These are phyloP conservation scores for Acromyrmex charruanus DNA, from an alignment of 1,140 invertebrate genomes.

Conservation along the genomic window DNA sequence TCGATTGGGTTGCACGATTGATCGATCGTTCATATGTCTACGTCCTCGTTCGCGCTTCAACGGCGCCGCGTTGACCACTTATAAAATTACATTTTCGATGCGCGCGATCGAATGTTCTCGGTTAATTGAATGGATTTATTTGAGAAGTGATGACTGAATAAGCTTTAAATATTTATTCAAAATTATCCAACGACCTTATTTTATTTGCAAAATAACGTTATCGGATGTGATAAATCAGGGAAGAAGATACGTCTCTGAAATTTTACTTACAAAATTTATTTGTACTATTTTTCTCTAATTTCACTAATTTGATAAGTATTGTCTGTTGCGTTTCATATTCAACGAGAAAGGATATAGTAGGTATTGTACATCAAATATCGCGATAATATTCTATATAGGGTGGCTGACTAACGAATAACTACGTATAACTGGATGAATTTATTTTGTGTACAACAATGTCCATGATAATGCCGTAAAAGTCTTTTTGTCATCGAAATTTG, in stretches of 20 bases:
- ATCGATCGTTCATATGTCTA: slow-evolving; percentile 57
- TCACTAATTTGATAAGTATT: not conserved
- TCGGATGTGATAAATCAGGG: not conserved
- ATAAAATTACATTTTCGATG: slow-evolving; percentile 62
- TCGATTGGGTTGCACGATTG: slow-evolving; percentile 52
- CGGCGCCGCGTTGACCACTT: slow-evolving; percentile 56
- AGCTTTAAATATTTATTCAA: slow-evolving; percentile 37
- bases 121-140: slow-evolving; percentile 58
- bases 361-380: no score
- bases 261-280: not conserved
- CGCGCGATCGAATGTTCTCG: slow-evolving; percentile 31
- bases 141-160: not conserved
- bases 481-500: slow-evolving; percentile 54
- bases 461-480: slow-evolving; percentile 57
- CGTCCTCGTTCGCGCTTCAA: slow-evolving; percentile 30
- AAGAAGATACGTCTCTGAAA: not conserved
- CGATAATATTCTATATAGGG: not conserved
- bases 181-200: not conserved
- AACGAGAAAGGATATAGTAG: not conserved
- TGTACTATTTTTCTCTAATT: not conserved
- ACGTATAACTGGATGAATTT: slow-evolving; percentile 24
- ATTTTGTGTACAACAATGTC: not conserved
- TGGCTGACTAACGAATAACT: not conserved
- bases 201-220: not conserved
- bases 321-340: no score